phyloP scores from a whole-genome alignment of 2,113 vertebrate genomes.

The Hucho hucho region DNA sequence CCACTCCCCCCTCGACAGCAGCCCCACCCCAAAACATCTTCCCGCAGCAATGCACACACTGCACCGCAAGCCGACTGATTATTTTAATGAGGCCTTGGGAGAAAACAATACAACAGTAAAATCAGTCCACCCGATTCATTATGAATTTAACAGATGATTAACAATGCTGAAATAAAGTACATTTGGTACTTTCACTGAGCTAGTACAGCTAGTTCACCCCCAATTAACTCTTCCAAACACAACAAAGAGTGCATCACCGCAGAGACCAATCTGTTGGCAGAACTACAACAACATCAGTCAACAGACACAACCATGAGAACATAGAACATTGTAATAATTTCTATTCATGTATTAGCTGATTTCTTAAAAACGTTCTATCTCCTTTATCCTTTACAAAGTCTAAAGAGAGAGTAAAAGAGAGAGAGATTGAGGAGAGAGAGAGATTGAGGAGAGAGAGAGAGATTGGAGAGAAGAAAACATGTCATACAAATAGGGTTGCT shows the following conservation, averaged over 20 bases:
- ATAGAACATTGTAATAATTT: not conserved
- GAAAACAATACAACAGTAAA: constrained; percentile 66
- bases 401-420: not conserved
- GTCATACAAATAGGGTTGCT: not conserved
- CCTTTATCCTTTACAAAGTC: not conserved
- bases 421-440: not conserved
- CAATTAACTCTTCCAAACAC: not conserved
- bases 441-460: not conserved
- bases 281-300: not conserved
- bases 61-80: constrained; percentile 41
- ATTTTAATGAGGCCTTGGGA: constrained; percentile 74
- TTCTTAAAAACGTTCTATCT: not conserved
- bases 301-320: not conserved
- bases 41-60: not conserved
- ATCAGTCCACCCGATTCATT: constrained; percentile 63
- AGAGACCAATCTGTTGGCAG: not conserved
- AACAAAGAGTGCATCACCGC: not conserved
- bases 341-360: too few relatives aligned
- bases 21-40: too few relatives aligned
- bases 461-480: not conserved
- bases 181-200: constrained; percentile 4
- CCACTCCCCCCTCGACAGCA: too few relatives aligned
- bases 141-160: constrained; percentile 73
- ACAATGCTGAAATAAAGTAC: constrained; percentile 44
- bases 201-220: constrained; percentile 15